Percentiles rank a stretch among this genome's conserved stretches.
These are phyloP conservation scores for Chaetodon trifasciatus DNA, from an alignment of 2,797 vertebrate species.

Conservation along the genomic window DNA sequence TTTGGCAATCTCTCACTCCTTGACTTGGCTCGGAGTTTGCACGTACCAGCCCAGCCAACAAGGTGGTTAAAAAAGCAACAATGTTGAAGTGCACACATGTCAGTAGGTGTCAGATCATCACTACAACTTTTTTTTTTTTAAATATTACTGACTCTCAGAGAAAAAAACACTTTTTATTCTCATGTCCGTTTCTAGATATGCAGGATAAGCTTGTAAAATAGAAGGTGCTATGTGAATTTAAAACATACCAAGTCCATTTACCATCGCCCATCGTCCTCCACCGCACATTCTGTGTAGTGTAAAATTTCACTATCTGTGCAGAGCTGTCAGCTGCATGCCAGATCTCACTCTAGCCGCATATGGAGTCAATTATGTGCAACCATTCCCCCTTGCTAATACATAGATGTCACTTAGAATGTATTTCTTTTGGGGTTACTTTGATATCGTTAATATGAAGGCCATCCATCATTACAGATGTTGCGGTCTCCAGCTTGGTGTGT, in stretches of 20 bases:
- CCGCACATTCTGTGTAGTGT: slow-evolving; percentile 45
- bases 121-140: slow-evolving; percentile 49
- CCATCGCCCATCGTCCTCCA: slow-evolving; percentile 45
- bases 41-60: slow-evolving; percentile 73
- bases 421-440: slow-evolving; percentile 72
- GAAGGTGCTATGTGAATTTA: slow-evolving; percentile 30
- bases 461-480: slow-evolving; percentile 77
- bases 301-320: slow-evolving; percentile 61
- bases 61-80: slow-evolving; percentile 80
- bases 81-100: slow-evolving; percentile 66
- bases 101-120: slow-evolving; percentile 67
- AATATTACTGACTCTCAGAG: slow-evolving; percentile 8
- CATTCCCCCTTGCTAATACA: slow-evolving; percentile 69
- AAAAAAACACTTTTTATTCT: background rate
- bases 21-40: slow-evolving; percentile 78
- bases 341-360: slow-evolving; percentile 66
- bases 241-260: slow-evolving; percentile 27
- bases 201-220: slow-evolving; percentile 23
- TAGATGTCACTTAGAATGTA: slow-evolving; percentile 75
- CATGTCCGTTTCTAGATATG: slow-evolving; percentile 1
- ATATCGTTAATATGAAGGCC: slow-evolving; percentile 76
- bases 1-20: slow-evolving; percentile 82
- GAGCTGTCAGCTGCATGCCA: slow-evolving; percentile 76
- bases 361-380: slow-evolving; percentile 78
- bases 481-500: slow-evolving; percentile 64